Conservation (phyloP, 2,797 vertebrate genomes). For the Naso thynnoides region DNA sequence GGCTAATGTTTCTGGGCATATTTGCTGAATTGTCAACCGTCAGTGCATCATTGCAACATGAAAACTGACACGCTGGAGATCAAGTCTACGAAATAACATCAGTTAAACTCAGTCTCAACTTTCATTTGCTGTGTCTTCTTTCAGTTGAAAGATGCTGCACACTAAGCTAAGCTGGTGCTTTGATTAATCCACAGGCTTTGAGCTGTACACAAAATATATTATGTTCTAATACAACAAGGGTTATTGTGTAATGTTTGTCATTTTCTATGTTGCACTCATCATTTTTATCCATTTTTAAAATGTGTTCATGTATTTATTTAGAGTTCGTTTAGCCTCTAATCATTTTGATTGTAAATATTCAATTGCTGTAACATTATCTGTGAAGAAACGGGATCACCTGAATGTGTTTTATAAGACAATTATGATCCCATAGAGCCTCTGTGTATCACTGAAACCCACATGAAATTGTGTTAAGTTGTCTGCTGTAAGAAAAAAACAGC, state of each 20-base stretch:
- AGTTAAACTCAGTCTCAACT: background rate
- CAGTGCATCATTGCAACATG: background rate
- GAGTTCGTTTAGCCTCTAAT: conserved; percentile 37
- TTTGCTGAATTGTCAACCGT: background rate
- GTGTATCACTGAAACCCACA: conserved; percentile 36
- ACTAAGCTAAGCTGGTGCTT: conserved; percentile 26
- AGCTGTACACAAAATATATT: background rate
- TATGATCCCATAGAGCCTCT: conserved; percentile 47
- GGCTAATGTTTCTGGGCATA: background rate
- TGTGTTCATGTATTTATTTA: conserved; percentile 5
- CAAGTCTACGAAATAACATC: background rate
- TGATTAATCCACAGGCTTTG: conserved; percentile 6
- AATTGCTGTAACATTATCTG: conserved; percentile 50
- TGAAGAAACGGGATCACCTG: conserved; percentile 68
- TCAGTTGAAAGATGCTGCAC: background rate
- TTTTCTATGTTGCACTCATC: conserved; percentile 4
- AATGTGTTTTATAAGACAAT: conserved; percentile 77
- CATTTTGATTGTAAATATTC: conserved; percentile 60
- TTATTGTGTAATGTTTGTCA: background rate
- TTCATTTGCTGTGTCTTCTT: background rate
- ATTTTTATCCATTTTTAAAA: background rate
- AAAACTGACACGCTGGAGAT: background rate
- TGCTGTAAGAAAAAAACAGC: conserved; percentile 14
- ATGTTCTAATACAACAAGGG: background rate
- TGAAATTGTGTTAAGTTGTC: conserved; percentile 19